Base-by-base conservation (phyloP, 1,140 invertebrate genomes). In the Drosophila littoralis region DNA sequence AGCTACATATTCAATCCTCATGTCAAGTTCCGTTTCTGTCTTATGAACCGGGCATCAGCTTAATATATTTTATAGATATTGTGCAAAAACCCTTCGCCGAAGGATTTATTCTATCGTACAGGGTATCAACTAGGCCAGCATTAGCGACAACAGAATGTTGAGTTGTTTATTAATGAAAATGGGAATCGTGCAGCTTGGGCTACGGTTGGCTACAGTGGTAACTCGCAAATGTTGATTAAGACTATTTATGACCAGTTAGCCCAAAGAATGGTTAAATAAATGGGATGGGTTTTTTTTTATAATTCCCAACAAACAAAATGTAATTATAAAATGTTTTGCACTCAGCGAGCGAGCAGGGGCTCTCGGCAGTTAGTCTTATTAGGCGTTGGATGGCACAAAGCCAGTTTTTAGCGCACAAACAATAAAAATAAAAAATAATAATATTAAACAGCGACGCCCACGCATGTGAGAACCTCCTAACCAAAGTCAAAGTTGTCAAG, bases 401-500 rank as follows among this genome's bases (percentile, higher is more conserved):
- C 43, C 32, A 46, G 43, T 64, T 17, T 48, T 32, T 7, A 66
- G 28, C 8, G 17, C 17, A 45, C 43, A 55, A 61, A 64, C 52
- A 60, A 58, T 48, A 51, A 33, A 9, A 55, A n/a, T n/a, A n/a
- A n/a, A n/a, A n/a, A 22, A 35, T 42, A 58, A 15, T 43, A 58
- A 67, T 55, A 64, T 40, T 22, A 38, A 61, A 61, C 36, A 43
- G 40, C 12, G 33, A 71, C 75, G 45, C 82, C 83, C 55, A 86
- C 83, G 83, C 72, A 77, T 38, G 17, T 33, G 46, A 51, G 51
- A 68, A 59, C 46, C 52, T 74, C 64, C 61, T 60, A 66, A 38
- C 33, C 64, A 36, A 35, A 52, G 67, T 52, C 55, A 59, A 35
- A 66, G 79, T 65, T 55, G 72, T 88, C 83, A 88, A 88, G 84